Percentiles rank a stretch among this genome's conserved stretches.
Evolutionary conservation across 2,113 vertebrate species (phyloP).

Genomic region (Cyanoliseus patagonus): DNA sequence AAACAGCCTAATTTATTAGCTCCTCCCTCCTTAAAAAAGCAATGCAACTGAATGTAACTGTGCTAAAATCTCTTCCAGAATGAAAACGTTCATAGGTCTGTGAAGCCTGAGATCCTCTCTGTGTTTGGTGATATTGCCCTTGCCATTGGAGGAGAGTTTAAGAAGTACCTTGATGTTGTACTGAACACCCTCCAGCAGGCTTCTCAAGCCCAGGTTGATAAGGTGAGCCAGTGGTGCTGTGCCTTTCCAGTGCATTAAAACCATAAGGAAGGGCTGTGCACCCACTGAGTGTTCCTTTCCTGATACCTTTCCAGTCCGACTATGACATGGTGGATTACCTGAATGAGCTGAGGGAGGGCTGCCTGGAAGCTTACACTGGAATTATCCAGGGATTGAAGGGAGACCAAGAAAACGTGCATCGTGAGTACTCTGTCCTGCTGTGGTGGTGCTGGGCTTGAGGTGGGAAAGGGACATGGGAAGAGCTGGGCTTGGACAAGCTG

Average conservation of each 20-base stretch:
- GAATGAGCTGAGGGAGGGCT: slow-evolving; percentile 95
- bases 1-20: background rate
- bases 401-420: slow-evolving; percentile 98
- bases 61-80: slow-evolving; percentile 77
- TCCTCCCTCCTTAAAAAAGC: background rate
- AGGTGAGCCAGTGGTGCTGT: slow-evolving; percentile 72
- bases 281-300: background rate
- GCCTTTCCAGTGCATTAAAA: rapidly evolving
- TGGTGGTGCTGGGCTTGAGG: background rate
- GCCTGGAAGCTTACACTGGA: slow-evolving; percentile 96
- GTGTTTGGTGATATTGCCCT: slow-evolving; percentile 96
- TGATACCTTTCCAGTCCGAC: slow-evolving; percentile 82
- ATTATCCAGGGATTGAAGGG: slow-evolving; percentile 98
- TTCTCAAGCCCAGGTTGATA: slow-evolving; percentile 96
- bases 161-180: slow-evolving; percentile 96
- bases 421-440: slow-evolving; percentile 76
- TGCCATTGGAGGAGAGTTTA: slow-evolving; percentile 97
- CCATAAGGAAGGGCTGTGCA: rapidly evolving
- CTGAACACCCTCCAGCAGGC: slow-evolving; percentile 97
- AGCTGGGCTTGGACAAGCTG: background rate
- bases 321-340: slow-evolving; percentile 99
- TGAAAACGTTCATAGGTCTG: slow-evolving; percentile 95
- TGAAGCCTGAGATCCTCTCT: slow-evolving; percentile 97
- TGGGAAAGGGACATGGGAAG: background rate
- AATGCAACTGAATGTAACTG: rapidly evolving